Evolutionary conservation across 2,113 vertebrate species (phyloP), one percentile per base, ranked within the genome.

Genomic region (Tonatia bakeri): DNA sequence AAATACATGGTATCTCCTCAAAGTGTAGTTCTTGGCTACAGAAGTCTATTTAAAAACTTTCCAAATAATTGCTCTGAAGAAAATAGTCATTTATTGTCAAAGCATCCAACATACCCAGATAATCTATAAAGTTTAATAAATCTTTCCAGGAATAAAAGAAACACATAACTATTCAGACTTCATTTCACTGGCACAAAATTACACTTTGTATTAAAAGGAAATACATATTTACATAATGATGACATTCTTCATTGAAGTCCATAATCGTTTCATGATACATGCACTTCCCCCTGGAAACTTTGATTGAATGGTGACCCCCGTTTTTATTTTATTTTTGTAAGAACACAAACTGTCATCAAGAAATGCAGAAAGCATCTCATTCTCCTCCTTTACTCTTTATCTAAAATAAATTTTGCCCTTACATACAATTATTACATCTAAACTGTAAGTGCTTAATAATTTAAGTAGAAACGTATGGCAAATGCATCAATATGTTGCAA

Each of bases 41-140:
- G 76, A 22, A 84, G 86, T 33, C 24, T 40, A 31, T 22, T 87
- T 91, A 31, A 87, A 87, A 89, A 90, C n/a, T 80, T 94, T 87
- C 50, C 89, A 95, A 97, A 97, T 94, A 97, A 95, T 95, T 98
- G 98, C 97, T 98, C 98, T 98, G 98, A 98, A 99, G 99, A 99
- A 99, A 99, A 99, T 99, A 99, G 98, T 99, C 99, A 99, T 99
- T 99, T 99, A 99, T 99, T 99, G 99, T 99, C 99, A 99, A 99
- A 99, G 99, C 99, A 99, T 99, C 99, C 99, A 99, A 99, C 99
- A 99, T 99, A 99, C 99, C 99, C 98, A 98, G 99, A 99, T 99
- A 99, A 99, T 99, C 99, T 99, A 99, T 99, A 99, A 99, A 99
- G 99, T 99, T 98, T 98, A 99, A 99, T 99, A 99, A 99, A 99